These are phyloP conservation scores for Adrianichthys oophorus DNA, from an alignment of 2,797 vertebrate species.

Conservation along the genomic window DNA sequence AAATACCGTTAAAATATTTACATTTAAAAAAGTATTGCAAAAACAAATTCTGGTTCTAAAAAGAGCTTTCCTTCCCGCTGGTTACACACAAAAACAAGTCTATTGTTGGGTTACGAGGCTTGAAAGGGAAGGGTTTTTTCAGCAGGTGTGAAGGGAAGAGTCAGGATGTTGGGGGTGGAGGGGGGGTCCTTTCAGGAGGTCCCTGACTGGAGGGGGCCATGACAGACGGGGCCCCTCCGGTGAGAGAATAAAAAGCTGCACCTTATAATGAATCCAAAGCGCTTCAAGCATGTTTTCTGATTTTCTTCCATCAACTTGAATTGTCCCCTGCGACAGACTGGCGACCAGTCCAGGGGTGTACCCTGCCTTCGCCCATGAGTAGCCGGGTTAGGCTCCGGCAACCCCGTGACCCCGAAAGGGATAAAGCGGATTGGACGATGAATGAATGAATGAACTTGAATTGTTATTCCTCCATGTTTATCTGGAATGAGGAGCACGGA, in stretches of 20 bases:
- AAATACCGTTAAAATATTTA: conserved; percentile 72
- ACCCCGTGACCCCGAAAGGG: too few species aligned
- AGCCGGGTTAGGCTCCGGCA: too few species aligned
- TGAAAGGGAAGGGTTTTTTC: conserved; percentile 20
- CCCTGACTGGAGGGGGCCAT: conserved; percentile 10
- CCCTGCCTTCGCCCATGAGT: too few species aligned
- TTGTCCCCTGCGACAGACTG: too few species aligned
- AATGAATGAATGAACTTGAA: too few species aligned
- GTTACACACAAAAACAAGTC: conserved; percentile 44
- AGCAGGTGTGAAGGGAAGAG: conserved; percentile 33
- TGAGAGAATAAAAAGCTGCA: conserved; percentile 23
- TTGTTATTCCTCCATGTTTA: not conserved
- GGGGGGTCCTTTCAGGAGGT: conserved; percentile 6
- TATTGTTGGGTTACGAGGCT: conserved; percentile 38
- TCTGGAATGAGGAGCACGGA: conserved; percentile 5
- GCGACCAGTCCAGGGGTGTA: too few species aligned
- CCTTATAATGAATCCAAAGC: conserved; percentile 14
- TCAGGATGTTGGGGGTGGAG: conserved; percentile 14
- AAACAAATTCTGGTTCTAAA: conserved; percentile 57
- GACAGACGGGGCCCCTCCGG: conserved; percentile 1
- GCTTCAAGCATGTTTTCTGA: not conserved
- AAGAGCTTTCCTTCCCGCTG: conserved; percentile 67
- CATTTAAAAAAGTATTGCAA: conserved; percentile 62
- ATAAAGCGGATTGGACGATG: too few species aligned
- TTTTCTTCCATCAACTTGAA: conserved; percentile 2